These are phyloP conservation scores for Calvadosia cruxmelitensis DNA, from an alignment of 30 jellyfish, hydroid and myxozoan species.

Conservation along the genomic window DNA sequence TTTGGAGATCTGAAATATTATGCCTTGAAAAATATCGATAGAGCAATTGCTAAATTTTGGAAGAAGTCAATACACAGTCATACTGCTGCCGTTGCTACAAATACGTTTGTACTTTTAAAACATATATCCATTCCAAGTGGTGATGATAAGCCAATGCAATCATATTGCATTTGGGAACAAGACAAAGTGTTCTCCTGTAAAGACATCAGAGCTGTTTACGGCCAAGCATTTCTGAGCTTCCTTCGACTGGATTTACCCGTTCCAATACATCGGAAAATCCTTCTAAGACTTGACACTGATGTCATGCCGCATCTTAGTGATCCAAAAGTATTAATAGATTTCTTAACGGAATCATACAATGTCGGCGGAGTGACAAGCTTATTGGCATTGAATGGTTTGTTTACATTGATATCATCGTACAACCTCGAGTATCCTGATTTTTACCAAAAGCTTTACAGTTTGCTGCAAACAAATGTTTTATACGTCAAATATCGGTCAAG, in stretches of 20 bases:
- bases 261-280: conserved; percentile 29
- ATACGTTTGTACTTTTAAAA: background rate
- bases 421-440: conserved; percentile 88
- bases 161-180: conserved; percentile 2
- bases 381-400: conserved; percentile 82
- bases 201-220: conserved; percentile 14
- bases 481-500: conserved; percentile 40
- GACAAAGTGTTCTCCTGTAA: conserved; percentile 12
- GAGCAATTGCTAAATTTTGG: background rate
- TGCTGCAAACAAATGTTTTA: conserved; percentile 35
- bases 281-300: conserved; percentile 53
- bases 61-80: background rate
- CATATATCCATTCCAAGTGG: background rate
- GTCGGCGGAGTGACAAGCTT: conserved; percentile 76
- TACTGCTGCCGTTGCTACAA: background rate
- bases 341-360: conserved; percentile 73
- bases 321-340: conserved; percentile 77
- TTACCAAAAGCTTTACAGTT: conserved; percentile 62
- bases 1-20: conserved; percentile 32
- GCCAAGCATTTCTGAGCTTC: conserved; percentile 58
- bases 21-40: conserved; percentile 10
- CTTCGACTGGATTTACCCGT: conserved; percentile 30
- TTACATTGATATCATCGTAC: conserved; percentile 47
- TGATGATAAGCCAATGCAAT: background rate
- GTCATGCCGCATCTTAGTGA: conserved; percentile 66